Evolutionary conservation across 2,888 invertebrate species (phyloP).

Genomic region (Chymomyza procnemis): DNA sequence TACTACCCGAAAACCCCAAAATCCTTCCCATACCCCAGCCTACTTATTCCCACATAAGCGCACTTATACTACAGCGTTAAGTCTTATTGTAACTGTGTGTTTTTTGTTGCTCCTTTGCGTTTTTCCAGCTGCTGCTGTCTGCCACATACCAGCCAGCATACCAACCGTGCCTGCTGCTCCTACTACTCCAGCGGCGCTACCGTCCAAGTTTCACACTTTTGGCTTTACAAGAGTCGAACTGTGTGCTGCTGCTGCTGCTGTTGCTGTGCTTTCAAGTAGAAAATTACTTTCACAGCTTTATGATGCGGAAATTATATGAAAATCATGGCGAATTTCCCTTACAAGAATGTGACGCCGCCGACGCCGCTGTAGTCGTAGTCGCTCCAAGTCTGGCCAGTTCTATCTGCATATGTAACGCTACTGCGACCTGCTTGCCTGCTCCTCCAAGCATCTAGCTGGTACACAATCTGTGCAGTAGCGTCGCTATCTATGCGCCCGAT

Average conservation of each 20-base stretch:
- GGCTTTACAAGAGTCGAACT: slow-evolving; percentile 17
- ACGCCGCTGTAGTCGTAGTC: slow-evolving; percentile 41
- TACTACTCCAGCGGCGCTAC: not conserved
- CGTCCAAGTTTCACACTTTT: slow-evolving; percentile 36
- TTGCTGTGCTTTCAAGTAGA: slow-evolving; percentile 75
- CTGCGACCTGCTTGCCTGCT: no score
- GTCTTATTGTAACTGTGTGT: slow-evolving; percentile 17
- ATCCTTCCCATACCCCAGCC: not conserved
- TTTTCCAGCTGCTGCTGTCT: slow-evolving; percentile 24
- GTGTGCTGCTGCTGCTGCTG: slow-evolving; percentile 17
- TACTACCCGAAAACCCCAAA: not conserved
- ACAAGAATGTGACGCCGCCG: slow-evolving; percentile 50
- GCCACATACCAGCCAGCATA: slow-evolving; percentile 3
- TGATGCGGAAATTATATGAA: slow-evolving; percentile 78
- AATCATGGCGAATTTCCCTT: slow-evolving; percentile 76
- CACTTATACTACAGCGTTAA: not conserved
- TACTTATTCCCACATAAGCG: not conserved
- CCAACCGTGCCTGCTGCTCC: slow-evolving; percentile 6
- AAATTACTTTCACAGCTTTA: slow-evolving; percentile 78
- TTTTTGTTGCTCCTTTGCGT: slow-evolving; percentile 11
- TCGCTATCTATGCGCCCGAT: slow-evolving; percentile 60
- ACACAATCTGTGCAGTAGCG: slow-evolving; percentile 1
- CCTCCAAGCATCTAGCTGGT: not conserved
- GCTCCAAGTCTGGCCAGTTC: not conserved
- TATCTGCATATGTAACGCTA: not conserved